These are phyloP conservation scores for Cantharis nigra DNA, from an alignment of 2,888 invertebrate genomes.

Conservation along the genomic window DNA sequence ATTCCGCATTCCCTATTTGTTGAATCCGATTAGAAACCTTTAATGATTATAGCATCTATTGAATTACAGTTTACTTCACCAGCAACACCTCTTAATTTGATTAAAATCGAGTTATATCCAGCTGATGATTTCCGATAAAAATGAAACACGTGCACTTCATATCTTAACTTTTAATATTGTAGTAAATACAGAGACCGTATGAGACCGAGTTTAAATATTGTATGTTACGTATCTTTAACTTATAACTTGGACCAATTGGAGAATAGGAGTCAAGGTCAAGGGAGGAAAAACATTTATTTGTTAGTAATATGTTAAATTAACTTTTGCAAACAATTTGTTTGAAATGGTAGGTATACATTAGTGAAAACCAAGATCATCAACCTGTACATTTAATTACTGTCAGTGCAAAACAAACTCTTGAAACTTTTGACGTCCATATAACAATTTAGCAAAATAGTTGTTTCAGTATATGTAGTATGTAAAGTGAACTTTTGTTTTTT, in stretches of 20 bases:
- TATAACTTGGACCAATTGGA: not conserved
- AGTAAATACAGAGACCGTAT: not conserved
- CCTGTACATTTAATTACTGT: conserved; percentile 23
- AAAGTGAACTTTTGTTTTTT: not conserved
- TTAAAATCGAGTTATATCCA: not conserved
- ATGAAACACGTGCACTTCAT: not conserved
- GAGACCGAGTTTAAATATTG: not conserved
- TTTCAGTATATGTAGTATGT: not conserved
- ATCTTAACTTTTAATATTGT: not conserved
- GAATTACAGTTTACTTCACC: not conserved
- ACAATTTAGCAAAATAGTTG: conserved; percentile 18
- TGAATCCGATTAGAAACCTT: not conserved
- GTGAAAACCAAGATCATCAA: conserved; percentile 20
- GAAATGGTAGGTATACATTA: conserved; percentile 10
- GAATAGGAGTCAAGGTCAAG: not conserved
- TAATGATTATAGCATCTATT: not conserved
- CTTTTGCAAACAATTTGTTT: conserved; percentile 11
- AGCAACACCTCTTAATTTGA: not conserved
- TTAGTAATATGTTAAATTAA: not conserved
- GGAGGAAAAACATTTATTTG: not conserved
- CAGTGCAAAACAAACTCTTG: conserved; percentile 14
- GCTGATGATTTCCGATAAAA: not conserved
- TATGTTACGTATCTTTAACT: not conserved
- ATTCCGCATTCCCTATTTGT: not conserved
- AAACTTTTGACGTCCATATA: conserved; percentile 26